Conservation (phyloP, 2,888 invertebrate species). For the Megamerina dolium region DNA sequence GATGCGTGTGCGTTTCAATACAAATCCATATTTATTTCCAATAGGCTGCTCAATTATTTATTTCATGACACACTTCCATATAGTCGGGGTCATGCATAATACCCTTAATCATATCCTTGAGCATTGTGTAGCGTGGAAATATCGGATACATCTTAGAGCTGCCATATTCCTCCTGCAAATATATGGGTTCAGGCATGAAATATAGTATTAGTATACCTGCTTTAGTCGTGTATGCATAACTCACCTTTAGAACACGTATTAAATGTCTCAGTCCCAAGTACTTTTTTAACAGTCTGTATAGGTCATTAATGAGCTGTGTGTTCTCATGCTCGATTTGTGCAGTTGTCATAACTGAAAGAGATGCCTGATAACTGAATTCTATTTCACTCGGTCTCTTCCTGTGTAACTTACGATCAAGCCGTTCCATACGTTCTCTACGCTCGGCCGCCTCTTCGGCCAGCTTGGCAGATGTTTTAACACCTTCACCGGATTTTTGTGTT, state of each 20-base stretch:
- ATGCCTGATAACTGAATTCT: no score
- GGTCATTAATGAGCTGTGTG: conserved; percentile 88
- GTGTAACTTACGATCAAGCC: conserved; percentile 75
- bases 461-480: conserved; percentile 77
- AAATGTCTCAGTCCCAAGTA: conserved; percentile 84
- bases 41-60: conserved; percentile 53
- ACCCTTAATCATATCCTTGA: conserved; percentile 96
- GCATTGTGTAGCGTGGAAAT: conserved; percentile 88
- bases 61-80: conserved; percentile 93
- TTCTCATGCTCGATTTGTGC: conserved; percentile 90
- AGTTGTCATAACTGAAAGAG: conserved; percentile 83
- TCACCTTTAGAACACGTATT: conserved; percentile 79
- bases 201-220: no score
- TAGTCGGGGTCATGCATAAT: conserved; percentile 94
- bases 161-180: conserved; percentile 75
- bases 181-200: background rate
- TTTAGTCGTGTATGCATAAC: background rate
- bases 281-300: conserved; percentile 86
- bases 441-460: conserved; percentile 83
- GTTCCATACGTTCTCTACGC: conserved; percentile 75
- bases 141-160: conserved; percentile 90
- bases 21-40: no score
- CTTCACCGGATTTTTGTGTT: conserved; percentile 83
- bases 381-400: no score
- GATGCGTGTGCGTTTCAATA: no score